A percentile compares a stretch with the other conserved stretches of the same genome.
Evolutionary conservation across 2,888 invertebrate genomes (phyloP).

Genomic region (Oxytorus armatus): DNA sequence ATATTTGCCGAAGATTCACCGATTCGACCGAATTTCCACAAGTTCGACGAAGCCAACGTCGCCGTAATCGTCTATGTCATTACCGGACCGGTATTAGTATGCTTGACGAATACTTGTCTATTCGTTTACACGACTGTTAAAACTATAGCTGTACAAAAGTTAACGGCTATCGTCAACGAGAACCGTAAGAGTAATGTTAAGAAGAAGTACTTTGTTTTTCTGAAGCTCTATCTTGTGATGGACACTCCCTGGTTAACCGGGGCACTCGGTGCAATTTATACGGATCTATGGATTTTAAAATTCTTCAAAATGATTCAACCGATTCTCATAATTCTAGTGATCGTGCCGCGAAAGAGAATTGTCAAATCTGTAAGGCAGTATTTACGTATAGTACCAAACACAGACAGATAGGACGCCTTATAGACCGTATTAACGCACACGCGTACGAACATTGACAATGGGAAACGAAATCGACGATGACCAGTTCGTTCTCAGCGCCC

Average conservation of each 20-base stretch:
- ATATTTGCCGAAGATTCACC: conserved; percentile 72
- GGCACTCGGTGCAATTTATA: conserved; percentile 75
- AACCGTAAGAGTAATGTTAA: conserved; percentile 70
- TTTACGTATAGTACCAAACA: no score
- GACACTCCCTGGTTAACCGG: conserved; percentile 77
- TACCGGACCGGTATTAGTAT: conserved; percentile 70
- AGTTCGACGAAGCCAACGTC: conserved; percentile 69
- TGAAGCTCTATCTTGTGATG: conserved; percentile 77
- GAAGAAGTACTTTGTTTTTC: conserved; percentile 74
- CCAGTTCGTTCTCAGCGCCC: no score
- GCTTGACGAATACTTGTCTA: conserved; percentile 70
- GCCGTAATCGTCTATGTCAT: conserved; percentile 71
- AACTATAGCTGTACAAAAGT: conserved; percentile 72
- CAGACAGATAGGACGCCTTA: no score
- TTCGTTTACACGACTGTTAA: conserved; percentile 76
- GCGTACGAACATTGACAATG: no score
- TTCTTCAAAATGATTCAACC: conserved; percentile 78
- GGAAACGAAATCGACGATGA: no score
- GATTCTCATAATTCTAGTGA: conserved; percentile 75
- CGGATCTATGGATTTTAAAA: conserved; percentile 78
- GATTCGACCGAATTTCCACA: conserved; percentile 76
- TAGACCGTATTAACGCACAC: no score
- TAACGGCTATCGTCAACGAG: conserved; percentile 67
- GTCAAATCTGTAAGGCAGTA: no score
- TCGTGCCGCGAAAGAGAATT: conserved; percentile 74